Conservation (phyloP, 2,113 vertebrate species). For the Malurus melanocephalus region DNA sequence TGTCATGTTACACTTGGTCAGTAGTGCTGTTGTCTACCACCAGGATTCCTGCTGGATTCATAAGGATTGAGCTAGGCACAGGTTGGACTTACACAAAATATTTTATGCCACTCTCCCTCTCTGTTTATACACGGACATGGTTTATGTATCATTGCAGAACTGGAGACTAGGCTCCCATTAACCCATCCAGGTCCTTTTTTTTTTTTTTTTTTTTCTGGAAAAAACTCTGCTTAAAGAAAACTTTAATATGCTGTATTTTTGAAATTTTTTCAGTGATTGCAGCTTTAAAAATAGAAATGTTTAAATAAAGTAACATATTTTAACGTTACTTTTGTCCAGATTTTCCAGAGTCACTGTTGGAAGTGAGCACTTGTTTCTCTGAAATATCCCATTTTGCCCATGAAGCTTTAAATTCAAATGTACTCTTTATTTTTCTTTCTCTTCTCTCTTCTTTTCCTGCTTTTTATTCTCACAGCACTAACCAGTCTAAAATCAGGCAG, state of each 20-base stretch:
- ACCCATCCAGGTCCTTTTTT: background rate
- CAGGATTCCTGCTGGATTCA: background rate
- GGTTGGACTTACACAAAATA: background rate
- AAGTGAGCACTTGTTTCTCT: background rate
- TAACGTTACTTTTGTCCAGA: background rate
- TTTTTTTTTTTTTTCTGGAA: background rate
- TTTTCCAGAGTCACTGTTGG: background rate
- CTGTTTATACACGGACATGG: background rate
- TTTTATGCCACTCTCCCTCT: background rate
- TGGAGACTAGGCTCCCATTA: background rate
- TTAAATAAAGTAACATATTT: background rate
- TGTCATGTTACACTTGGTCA: background rate
- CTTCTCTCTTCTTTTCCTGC: background rate
- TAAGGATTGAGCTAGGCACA: background rate
- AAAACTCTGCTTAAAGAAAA: background rate
- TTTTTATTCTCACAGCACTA: background rate
- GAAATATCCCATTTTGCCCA: background rate
- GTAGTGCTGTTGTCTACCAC: background rate
- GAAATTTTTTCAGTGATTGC: background rate
- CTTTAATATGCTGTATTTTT: background rate
- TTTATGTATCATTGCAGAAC: background rate
- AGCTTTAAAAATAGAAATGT: background rate
- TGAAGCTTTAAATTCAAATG: background rate
- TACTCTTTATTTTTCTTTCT: background rate
- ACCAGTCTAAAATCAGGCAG: slow-evolving; percentile 1